Base-by-base conservation (phyloP, 2,113 vertebrate species). In the Zapornia atra region DNA sequence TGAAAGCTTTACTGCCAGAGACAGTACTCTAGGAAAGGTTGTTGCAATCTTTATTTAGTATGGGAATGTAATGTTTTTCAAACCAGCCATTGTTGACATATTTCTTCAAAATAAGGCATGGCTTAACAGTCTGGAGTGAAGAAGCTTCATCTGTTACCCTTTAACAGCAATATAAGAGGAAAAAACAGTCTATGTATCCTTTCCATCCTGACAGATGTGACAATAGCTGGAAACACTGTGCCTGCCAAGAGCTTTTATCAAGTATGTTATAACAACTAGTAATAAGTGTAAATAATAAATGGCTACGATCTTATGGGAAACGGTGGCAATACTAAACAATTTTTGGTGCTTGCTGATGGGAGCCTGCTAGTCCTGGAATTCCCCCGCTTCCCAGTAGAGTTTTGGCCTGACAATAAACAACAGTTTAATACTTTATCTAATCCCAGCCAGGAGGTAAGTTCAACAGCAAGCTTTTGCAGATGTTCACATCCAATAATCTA, bases 401-500 rank as follows among this genome's bases (percentile, higher is more conserved):
- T 99, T 99, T 99, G 99, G 98, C 98, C 98, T 98, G 98, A 99
- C 99, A 99, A 99, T 99, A 99, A 99, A 99, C 99, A 99, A 98
- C 98, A 99, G 99, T 99, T 99, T 99, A 99, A 99, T 99, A 99
- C 98, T 99, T 99, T 98, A 99, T 99, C 98, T 99, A 99, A 99
- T 99, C 98, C 98, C 98, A 98, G 99, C 98, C 99, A 99, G 98
- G 98, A 99, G 99, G 99, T 99, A 98, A 99, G 98, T 98, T 98
- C 98, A 98, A 98, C 98, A 98, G 98, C 98, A 98, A 98, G 98
- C 98, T 98, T 98, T 98, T 99, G 99, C 99, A 99, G 99, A 99
- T 99, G 99, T 99, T 99, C 99, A 98, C 98, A 99, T 99, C 99
- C 99, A 99, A 99, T 99, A 99, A 99, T 99, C 99, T 99, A 99